Percentiles rank a stretch among this genome's conserved stretches.
phyloP scores from a whole-genome alignment of 2,797 vertebrate genomes.

The Tenualosa thibaudeaui region DNA sequence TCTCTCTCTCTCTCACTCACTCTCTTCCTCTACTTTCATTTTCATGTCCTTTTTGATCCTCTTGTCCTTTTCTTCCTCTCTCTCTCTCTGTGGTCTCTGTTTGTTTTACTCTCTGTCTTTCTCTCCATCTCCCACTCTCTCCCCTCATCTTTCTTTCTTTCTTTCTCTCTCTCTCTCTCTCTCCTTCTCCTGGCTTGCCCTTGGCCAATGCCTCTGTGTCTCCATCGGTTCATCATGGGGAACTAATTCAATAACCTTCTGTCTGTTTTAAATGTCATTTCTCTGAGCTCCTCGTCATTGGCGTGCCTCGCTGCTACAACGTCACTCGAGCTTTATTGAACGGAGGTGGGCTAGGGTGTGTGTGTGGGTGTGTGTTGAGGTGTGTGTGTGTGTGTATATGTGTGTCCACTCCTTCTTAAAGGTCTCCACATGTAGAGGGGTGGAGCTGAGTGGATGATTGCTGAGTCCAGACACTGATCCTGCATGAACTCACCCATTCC shows the following conservation, averaged over 20 bases:
- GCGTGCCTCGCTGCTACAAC: conserved; percentile 27
- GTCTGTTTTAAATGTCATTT: conserved; percentile 81
- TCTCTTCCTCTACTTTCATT: background rate
- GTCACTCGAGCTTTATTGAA: conserved; percentile 74
- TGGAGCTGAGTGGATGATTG: conserved; percentile 60
- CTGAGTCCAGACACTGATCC: conserved; percentile 27
- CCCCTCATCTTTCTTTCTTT: background rate
- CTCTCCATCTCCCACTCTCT: background rate
- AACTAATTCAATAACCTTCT: conserved; percentile 78
- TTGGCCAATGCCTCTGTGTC: conserved; percentile 61
- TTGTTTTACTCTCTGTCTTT: background rate
- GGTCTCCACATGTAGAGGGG: conserved; percentile 60
- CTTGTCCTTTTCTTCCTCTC: background rate
- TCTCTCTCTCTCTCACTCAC: background rate
- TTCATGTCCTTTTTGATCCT: too few relatives aligned
- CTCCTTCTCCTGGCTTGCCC: conserved; percentile 27
- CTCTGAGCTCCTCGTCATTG: conserved; percentile 18
- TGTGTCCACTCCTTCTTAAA: conserved; percentile 62
- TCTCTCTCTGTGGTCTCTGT: background rate
- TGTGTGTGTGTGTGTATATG: background rate
- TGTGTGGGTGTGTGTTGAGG: background rate
- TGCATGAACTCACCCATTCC: conserved; percentile 48
- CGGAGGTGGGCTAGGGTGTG: conserved; percentile 34
- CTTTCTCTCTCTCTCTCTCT: background rate
- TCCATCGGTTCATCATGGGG: conserved; percentile 70